Conservation (phyloP, 1,140 invertebrate genomes). For the Hyposmocoma kahamanoa region DNA sequence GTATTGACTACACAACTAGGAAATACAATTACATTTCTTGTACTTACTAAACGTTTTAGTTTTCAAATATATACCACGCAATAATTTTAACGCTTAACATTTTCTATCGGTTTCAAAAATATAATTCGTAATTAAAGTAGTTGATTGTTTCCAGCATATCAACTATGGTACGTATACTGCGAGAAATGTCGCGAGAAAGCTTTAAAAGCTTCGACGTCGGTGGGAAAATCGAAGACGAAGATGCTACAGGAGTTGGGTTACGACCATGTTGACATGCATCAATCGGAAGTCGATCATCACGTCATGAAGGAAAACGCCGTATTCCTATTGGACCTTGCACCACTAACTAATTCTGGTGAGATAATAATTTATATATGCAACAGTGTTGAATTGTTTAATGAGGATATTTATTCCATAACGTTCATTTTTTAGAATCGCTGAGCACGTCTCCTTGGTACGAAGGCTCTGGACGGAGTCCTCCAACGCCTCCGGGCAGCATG, state of each 20-base stretch:
- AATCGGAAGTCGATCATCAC: conserved; percentile 79
- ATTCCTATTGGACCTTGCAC: conserved; percentile 92
- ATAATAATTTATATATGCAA: no score
- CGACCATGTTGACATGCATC: conserved; percentile 30
- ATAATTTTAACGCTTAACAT: no score
- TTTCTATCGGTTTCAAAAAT: no score
- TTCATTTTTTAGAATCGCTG: conserved; percentile 27
- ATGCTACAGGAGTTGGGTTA: conserved; percentile 31
- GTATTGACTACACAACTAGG: no score
- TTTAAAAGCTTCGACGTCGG: conserved; percentile 26
- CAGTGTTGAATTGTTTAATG: no score
- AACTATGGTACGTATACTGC: conserved; percentile 94
- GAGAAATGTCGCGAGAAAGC: conserved; percentile 88
- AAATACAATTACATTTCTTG: no score
- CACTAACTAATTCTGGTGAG: conserved; percentile 76
- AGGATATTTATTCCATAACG: background rate
- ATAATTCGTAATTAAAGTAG: no score
- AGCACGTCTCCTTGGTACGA: conserved; percentile 31
- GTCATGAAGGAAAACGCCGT: conserved; percentile 95
- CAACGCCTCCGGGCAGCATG: conserved; percentile 62
- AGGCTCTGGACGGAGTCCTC: conserved; percentile 31
- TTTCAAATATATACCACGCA: no score
- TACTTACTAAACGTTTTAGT: no score
- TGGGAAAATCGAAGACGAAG: conserved; percentile 32
- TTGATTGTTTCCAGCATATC: conserved; percentile 72